A percentile compares a stretch with the other conserved stretches of the same genome.
phyloP scores from a whole-genome alignment of 2,888 invertebrate genomes.

The Erebia palarica region DNA sequence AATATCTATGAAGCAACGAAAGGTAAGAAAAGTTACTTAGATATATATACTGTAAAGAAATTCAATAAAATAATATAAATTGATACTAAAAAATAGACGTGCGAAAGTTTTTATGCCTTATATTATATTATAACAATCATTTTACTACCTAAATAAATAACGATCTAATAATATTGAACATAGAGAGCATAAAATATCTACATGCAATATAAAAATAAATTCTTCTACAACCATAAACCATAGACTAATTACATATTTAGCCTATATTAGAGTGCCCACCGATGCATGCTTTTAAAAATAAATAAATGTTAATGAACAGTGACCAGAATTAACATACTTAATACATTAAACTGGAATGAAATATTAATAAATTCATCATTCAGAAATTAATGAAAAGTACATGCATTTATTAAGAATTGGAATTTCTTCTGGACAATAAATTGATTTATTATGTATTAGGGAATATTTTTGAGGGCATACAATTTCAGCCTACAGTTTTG shows the following conservation, averaged over 20 bases:
- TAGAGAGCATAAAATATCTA: not conserved
- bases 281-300: conserved; percentile 29
- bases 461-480: not conserved
- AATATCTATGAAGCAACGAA: too few species aligned
- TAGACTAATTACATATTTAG: conserved; percentile 31
- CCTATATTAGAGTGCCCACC: conserved; percentile 41
- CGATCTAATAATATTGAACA: not conserved
- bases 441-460: too few species aligned
- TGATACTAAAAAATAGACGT: too few species aligned
- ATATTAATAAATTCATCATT: too few species aligned
- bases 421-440: too few species aligned
- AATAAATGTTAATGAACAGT: not conserved
- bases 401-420: too few species aligned
- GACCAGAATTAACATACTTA: not conserved
- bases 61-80: too few species aligned
- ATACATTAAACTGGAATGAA: too few species aligned
- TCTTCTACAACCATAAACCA: conserved; percentile 5
- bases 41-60: too few species aligned
- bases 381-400: not conserved
- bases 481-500: not conserved
- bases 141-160: not conserved
- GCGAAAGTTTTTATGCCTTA: too few species aligned
- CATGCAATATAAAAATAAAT: conserved; percentile 11
- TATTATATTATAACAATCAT: too few species aligned
- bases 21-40: too few species aligned